Percentiles rank a stretch among this genome's conserved stretches.
Evolutionary conservation across 2,797 vertebrate species (phyloP).

Genomic region (Parotocinclus haroldoi): DNA sequence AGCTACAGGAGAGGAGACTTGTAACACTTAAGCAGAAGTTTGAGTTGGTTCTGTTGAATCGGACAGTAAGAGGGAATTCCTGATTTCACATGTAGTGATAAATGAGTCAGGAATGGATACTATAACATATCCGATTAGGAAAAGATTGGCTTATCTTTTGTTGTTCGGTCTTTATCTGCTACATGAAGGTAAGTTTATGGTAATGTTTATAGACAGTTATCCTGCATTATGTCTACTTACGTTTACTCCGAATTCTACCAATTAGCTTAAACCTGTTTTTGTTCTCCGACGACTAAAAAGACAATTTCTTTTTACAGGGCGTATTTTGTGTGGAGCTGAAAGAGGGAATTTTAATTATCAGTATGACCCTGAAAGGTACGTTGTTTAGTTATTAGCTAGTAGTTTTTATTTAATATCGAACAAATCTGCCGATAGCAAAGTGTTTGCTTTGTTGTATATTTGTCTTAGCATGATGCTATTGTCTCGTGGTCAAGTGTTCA

Average conservation of each 20-base stretch:
- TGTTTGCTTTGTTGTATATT: no score
- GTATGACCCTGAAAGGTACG: constrained; percentile 66
- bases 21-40: constrained; percentile 41
- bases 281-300: no score
- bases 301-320: constrained; percentile 57
- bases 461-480: neutral
- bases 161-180: neutral
- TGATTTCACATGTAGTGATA: neutral
- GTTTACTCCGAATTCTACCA: no score
- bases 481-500: constrained; percentile 10
- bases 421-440: no score
- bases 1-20: no score
- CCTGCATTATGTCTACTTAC: no score
- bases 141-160: neutral
- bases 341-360: constrained; percentile 59
- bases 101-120: neutral
- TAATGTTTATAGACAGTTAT: neutral
- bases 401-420: no score
- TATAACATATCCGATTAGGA: neutral
- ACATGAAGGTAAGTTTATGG: neutral
- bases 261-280: no score
- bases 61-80: constrained; percentile 17
- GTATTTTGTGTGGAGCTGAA: constrained; percentile 61
- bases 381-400: constrained; percentile 15
- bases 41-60: neutral